These are phyloP conservation scores for Furcifer pardalis DNA, from an alignment of 2,797 vertebrate genomes.

Conservation along the genomic window DNA sequence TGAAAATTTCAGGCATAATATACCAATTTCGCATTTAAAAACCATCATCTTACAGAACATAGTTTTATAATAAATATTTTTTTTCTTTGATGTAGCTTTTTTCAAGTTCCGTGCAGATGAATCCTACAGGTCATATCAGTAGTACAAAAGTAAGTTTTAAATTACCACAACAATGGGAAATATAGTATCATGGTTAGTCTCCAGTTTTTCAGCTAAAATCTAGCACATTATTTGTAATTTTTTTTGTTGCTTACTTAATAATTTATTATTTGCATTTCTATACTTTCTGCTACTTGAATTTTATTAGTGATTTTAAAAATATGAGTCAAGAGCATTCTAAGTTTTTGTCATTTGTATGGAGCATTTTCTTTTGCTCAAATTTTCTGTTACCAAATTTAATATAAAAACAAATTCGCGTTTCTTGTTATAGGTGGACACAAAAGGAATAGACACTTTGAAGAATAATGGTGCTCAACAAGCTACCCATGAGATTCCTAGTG, in stretches of 20 bases:
- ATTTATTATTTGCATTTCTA: not conserved
- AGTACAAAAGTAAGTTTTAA: conserved; percentile 81
- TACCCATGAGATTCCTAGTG: conserved; percentile 71
- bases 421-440: conserved; percentile 73
- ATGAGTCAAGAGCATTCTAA: not conserved
- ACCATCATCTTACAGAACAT: not conserved
- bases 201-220: conserved; percentile 32
- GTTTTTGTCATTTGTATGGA: not conserved
- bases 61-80: conserved; percentile 64
- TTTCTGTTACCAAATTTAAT: not conserved
- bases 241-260: not conserved
- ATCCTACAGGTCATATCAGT: conserved; percentile 79
- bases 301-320: not conserved
- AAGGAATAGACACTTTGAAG: conserved; percentile 78
- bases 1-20: not conserved
- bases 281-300: not conserved
- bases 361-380: not conserved
- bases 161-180: conserved; percentile 56
- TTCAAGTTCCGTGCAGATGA: conserved; percentile 82
- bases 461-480: conserved; percentile 61
- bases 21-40: not conserved
- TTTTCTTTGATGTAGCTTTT: conserved; percentile 80
- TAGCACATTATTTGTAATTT: not conserved
- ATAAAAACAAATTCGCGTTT: fast-evolving
- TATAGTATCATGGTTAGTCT: not conserved